phyloP scores from a whole-genome alignment of 2,888 invertebrate species.

The Himalopsyche tibetana region DNA sequence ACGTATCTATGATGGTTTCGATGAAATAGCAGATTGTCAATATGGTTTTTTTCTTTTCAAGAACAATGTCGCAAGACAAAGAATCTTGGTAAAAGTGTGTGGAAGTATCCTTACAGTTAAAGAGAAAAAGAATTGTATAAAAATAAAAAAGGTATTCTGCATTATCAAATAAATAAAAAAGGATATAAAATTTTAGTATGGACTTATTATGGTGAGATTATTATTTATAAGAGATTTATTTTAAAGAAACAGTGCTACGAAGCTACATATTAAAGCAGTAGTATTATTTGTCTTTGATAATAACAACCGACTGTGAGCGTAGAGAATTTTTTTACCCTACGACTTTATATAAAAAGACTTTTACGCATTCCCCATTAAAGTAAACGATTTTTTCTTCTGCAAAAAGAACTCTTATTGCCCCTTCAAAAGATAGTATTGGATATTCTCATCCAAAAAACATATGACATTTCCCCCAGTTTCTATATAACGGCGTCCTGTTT shows the following conservation, averaged over 20 bases:
- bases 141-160: no score
- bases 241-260: not conserved
- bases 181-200: no score
- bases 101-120: no score
- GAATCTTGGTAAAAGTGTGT: no score
- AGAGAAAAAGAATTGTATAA: no score
- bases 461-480: constrained; percentile 13
- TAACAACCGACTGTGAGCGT: not conserved
- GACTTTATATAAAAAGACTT: not conserved
- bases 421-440: constrained; percentile 34
- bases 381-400: constrained; percentile 9
- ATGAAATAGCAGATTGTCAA: no score
- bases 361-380: not conserved
- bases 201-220: no score
- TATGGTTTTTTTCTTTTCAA: no score
- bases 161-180: no score
- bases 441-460: constrained; percentile 34
- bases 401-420: constrained; percentile 24
- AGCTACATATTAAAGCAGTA: not conserved
- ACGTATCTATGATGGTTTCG: no score
- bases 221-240: no score
- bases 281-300: constrained; percentile 27
- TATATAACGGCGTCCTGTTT: not conserved
- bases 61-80: no score
- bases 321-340: not conserved